Conservation (phyloP, 2,888 invertebrate genomes). For the Malachius bipustulatus region DNA sequence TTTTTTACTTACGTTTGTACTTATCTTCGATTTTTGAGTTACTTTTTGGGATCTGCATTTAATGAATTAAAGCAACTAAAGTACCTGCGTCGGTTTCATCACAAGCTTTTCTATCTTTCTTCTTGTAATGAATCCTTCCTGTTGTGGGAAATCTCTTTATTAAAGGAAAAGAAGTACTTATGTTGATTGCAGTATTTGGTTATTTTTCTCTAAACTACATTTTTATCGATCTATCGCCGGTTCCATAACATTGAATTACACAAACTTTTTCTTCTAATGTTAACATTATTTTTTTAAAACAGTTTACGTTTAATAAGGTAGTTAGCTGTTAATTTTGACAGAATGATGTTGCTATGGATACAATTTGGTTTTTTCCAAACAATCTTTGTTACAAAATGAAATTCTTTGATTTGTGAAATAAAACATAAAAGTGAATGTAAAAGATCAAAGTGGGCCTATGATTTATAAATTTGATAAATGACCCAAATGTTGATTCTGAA, state of each 20-base stretch:
- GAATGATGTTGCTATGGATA: conserved; percentile 1
- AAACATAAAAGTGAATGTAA: too few relatives aligned
- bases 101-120: conserved; percentile 1
- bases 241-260: conserved; percentile 1
- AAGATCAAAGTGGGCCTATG: too few relatives aligned
- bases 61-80: conserved; percentile 1
- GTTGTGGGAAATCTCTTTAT: conserved; percentile 1
- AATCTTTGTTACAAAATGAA: conserved; percentile 1
- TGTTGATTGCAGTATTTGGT: conserved; percentile 1
- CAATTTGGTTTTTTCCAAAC: not conserved
- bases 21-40: not conserved
- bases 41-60: not conserved
- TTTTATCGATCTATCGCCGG: conserved; percentile 1
- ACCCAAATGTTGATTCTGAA: too few relatives aligned
- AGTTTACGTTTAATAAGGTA: not conserved
- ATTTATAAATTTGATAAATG: too few relatives aligned
- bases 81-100: conserved; percentile 2
- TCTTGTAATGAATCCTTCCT: not conserved
- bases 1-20: not conserved
- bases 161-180: not conserved
- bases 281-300: conserved; percentile 1
- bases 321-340: not conserved
- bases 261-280: conserved; percentile 1
- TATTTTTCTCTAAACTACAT: not conserved
- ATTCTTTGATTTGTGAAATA: conserved; percentile 1